phyloP scores from a whole-genome alignment of 2,888 invertebrate genomes.

The Zeuzera pyrina region DNA sequence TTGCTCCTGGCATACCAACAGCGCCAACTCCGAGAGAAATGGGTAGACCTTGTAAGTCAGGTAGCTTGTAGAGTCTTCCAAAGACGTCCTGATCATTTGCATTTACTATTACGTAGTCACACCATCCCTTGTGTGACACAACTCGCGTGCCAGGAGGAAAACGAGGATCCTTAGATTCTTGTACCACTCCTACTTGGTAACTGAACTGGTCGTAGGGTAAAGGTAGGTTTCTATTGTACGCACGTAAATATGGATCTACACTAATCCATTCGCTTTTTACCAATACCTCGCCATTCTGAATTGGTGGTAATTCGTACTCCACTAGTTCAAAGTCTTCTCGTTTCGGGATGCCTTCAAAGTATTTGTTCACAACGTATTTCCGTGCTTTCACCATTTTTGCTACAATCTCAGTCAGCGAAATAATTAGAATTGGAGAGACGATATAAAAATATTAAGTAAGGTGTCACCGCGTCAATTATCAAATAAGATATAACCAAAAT shows the following conservation, averaged over 20 bases:
- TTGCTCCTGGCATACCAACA: constrained; percentile 76
- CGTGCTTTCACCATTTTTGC: constrained; percentile 63
- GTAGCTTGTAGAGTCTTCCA: constrained; percentile 32
- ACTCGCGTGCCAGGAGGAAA: constrained; percentile 73
- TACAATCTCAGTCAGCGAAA: no score
- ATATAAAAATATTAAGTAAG: no score
- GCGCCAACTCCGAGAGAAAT: constrained; percentile 66
- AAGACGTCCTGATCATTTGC: constrained; percentile 9
- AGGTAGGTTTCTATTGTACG: constrained; percentile 42
- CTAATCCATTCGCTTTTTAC: constrained; percentile 36
- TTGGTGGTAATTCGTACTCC: constrained; percentile 71
- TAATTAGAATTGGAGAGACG: no score
- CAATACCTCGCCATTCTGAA: constrained; percentile 69
- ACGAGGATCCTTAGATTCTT: constrained; percentile 68
- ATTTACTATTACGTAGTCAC: constrained; percentile 25
- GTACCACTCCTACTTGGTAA: constrained; percentile 34
- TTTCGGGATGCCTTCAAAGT: constrained; percentile 74
- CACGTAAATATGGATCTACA: constrained; percentile 37
- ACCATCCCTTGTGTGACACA: constrained; percentile 74
- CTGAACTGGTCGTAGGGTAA: constrained; percentile 15
- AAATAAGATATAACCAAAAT: no score
- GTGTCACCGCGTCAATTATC: no score
- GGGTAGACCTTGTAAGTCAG: constrained; percentile 60
- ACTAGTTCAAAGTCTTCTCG: constrained; percentile 70
- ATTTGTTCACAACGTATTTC: constrained; percentile 69